Evolutionary conservation across 1,140 invertebrate genomes (phyloP).

Genomic region (Rhopalosiphum padi): DNA sequence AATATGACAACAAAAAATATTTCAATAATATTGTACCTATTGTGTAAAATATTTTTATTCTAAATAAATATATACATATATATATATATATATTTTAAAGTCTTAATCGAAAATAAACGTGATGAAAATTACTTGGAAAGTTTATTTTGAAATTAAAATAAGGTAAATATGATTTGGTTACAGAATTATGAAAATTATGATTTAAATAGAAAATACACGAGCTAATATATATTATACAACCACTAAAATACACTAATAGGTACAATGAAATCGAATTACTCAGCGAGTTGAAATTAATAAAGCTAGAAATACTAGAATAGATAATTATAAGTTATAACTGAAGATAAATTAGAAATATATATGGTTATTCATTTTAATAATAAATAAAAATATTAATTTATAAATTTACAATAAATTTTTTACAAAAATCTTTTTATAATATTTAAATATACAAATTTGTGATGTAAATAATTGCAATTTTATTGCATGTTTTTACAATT

Average conservation of each 20-base stretch:
- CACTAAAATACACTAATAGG: not conserved
- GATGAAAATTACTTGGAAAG: not conserved
- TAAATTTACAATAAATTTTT: too few species aligned
- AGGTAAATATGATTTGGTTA: not conserved
- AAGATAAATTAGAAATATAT: too few species aligned
- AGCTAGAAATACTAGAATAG: not conserved
- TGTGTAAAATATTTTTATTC: not conserved
- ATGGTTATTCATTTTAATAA: too few species aligned
- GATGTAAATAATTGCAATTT: too few species aligned
- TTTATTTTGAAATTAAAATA: not conserved
- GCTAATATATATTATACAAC: not conserved
- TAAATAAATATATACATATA: not conserved
- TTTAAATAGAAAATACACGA: not conserved
- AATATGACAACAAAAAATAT: not conserved
- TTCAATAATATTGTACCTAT: not conserved
- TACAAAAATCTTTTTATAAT: too few species aligned
- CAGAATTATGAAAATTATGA: not conserved
- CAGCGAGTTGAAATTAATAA: not conserved
- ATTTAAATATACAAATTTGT: too few species aligned
- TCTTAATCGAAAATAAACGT: not conserved
- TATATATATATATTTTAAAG: not conserved
- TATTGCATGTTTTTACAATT: too few species aligned
- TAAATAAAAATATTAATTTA: too few species aligned
- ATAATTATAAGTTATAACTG: too few species aligned
- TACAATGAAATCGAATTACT: too few species aligned